Conservation (phyloP, 2,113 vertebrate species). For the Mellivora capensis region DNA sequence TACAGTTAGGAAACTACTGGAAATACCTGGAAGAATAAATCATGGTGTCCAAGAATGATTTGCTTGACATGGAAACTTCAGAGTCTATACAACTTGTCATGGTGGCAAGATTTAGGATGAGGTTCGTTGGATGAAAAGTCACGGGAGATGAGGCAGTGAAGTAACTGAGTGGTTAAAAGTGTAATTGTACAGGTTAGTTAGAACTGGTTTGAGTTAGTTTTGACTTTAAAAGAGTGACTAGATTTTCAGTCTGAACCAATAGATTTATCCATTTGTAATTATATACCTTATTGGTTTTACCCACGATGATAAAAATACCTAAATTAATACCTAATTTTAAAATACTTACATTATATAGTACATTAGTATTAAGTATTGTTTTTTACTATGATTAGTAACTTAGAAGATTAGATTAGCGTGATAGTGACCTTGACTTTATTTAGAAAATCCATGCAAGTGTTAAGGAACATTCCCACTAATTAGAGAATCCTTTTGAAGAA, state of each 20-base stretch:
- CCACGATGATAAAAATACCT: not conserved
- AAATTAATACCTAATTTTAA: not conserved
- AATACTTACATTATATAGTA: not conserved
- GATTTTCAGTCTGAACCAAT: not conserved
- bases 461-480: not conserved
- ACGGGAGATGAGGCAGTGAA: not conserved
- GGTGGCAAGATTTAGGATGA: not conserved
- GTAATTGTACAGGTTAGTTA: not conserved
- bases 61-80: not conserved
- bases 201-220: not conserved
- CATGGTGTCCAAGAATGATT: not conserved
- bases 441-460: not conserved
- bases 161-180: not conserved
- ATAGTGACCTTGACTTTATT: not conserved
- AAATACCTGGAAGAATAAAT: not conserved
- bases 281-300: not conserved
- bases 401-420: not conserved
- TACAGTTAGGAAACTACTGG: not conserved
- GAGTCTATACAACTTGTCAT: not conserved
- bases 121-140: not conserved
- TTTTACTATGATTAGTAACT: not conserved
- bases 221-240: not conserved
- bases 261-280: not conserved
- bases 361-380: not conserved
- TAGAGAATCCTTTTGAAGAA: slow-evolving; percentile 6